These are phyloP conservation scores for Cheilosia vulpina DNA, from an alignment of 2,888 invertebrate genomes.

Conservation along the genomic window DNA sequence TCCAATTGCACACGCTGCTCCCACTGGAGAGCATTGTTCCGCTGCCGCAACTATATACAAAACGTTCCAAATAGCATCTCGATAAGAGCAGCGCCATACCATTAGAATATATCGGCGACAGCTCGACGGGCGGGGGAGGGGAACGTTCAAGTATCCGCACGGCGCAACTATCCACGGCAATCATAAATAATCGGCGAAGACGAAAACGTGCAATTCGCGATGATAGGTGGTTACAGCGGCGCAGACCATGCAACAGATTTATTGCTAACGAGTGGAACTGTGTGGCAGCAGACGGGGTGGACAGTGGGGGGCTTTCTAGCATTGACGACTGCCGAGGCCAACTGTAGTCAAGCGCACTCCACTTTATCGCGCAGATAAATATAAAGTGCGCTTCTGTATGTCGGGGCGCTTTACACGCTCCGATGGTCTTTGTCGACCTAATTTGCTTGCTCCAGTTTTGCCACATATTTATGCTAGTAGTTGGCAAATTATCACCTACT, in stretches of 20 bases:
- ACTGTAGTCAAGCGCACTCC: slow-evolving; percentile 32
- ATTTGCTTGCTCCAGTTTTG: slow-evolving; percentile 40
- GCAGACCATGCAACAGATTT: slow-evolving; percentile 59
- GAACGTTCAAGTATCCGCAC: background rate
- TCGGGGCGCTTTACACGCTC: slow-evolving; percentile 31
- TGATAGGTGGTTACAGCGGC: slow-evolving; percentile 51
- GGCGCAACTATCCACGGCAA: slow-evolving; percentile 14
- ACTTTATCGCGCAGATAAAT: slow-evolving; percentile 17
- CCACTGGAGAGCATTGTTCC: slow-evolving; percentile 34
- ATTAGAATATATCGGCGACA: slow-evolving; percentile 50
- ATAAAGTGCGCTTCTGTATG: background rate
- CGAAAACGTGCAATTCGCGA: slow-evolving; percentile 63
- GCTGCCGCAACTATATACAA: slow-evolving; percentile 32
- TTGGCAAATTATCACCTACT: slow-evolving; percentile 60
- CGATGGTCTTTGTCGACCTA: slow-evolving; percentile 15
- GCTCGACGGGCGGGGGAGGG: background rate
- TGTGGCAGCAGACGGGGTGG: slow-evolving; percentile 16
- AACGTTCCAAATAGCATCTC: slow-evolving; percentile 65
- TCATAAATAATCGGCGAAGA: slow-evolving; percentile 67
- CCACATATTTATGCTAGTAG: slow-evolving; percentile 17
- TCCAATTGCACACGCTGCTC: slow-evolving; percentile 51
- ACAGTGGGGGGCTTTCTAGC: background rate
- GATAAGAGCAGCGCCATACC: slow-evolving; percentile 56
- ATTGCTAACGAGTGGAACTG: slow-evolving; percentile 60
- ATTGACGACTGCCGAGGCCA: slow-evolving; percentile 1